Conservation (phyloP, 2,113 vertebrate species). For the Pygoscelis adeliae region DNA sequence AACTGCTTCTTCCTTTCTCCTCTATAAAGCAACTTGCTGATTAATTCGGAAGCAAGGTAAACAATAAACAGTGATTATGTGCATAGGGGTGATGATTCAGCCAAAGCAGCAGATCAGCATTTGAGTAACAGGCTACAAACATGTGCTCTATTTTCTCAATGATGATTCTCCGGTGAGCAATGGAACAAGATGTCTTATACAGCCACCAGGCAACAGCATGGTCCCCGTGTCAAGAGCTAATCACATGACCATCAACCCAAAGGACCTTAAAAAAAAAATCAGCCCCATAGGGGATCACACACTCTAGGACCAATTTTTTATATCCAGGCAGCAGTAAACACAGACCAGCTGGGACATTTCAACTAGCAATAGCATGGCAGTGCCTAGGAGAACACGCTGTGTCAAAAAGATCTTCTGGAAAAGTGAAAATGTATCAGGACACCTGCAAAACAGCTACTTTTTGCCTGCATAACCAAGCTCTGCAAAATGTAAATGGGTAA, state of each 20-base stretch:
- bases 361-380: neutral
- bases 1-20: constrained; percentile 26
- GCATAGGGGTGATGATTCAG: constrained; percentile 55
- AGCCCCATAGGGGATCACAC: neutral
- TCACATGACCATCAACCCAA: neutral
- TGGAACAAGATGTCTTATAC: neutral
- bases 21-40: neutral
- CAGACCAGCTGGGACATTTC: constrained; percentile 23
- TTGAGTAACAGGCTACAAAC: constrained; percentile 45
- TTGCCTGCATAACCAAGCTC: neutral
- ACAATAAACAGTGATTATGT: constrained; percentile 57
- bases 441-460: constrained; percentile 28
- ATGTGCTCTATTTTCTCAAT: constrained; percentile 26
- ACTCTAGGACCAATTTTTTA: neutral
- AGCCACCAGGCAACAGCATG: neutral
- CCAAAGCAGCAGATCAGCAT: constrained; percentile 19
- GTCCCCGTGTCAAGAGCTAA: neutral
- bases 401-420: constrained; percentile 25
- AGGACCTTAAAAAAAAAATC: neutral
- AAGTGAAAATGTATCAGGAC: constrained; percentile 19
- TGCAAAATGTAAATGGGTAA: constrained; percentile 5
- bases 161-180: neutral
- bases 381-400: neutral
- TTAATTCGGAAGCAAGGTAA: constrained; percentile 56
- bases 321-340: neutral